Evolutionary conservation across 2,113 vertebrate genomes (phyloP).

Genomic region (Saccopteryx bilineata): DNA sequence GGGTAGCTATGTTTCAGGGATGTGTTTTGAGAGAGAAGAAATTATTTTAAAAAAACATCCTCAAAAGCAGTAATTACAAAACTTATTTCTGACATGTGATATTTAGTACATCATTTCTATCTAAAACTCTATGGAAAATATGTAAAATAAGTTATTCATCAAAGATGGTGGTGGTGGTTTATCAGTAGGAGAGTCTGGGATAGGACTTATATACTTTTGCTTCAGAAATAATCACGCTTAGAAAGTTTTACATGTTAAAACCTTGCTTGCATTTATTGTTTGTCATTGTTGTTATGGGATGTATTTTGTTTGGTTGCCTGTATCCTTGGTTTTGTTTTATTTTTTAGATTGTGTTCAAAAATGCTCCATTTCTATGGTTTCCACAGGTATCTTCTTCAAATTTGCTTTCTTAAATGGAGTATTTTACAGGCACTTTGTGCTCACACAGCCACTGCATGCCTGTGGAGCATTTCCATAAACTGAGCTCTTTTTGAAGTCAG

Average conservation of each 20-base stretch:
- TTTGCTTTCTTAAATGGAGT: neutral
- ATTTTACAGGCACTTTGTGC: conserved; percentile 19
- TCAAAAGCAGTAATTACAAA: neutral
- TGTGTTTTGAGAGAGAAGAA: neutral
- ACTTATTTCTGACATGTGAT: neutral
- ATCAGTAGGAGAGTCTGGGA: neutral
- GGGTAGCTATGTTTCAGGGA: neutral
- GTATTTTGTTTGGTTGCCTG: neutral
- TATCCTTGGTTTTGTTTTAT: neutral
- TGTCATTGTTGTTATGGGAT: neutral
- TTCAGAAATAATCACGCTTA: neutral
- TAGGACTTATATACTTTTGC: neutral
- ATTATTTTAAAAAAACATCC: neutral
- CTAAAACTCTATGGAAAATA: neutral
- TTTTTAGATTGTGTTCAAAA: neutral
- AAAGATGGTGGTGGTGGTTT: neutral
- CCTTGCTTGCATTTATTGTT: neutral
- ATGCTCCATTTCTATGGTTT: neutral
- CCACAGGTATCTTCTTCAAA: neutral
- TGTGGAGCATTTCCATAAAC: conserved; percentile 27
- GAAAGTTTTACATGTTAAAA: neutral
- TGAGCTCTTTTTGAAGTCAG: conserved; percentile 33
- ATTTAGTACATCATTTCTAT: neutral
- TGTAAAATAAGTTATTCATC: neutral
- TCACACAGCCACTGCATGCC: neutral